Evolutionary conservation across 1,140 invertebrate genomes (phyloP).

Genomic region (Hyphantria cunea): DNA sequence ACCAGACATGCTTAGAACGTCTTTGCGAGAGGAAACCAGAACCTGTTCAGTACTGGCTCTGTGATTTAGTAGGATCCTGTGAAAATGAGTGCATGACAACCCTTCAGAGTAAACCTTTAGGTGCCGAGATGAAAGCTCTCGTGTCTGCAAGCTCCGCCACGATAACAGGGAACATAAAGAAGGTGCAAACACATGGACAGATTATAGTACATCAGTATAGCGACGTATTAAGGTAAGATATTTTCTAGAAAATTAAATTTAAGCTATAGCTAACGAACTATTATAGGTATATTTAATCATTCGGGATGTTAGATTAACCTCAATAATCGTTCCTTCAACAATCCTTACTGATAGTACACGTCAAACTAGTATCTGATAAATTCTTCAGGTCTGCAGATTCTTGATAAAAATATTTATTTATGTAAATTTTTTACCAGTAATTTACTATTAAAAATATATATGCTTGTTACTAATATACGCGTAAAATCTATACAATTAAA

Average conservation of each 20-base stretch:
- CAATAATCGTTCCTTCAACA: no score
- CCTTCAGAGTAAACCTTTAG: slow-evolving; percentile 89
- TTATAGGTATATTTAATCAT: no score
- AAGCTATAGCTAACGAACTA: no score
- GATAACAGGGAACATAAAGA: slow-evolving; percentile 80
- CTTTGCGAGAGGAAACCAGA: slow-evolving; percentile 74
- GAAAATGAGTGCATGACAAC: slow-evolving; percentile 92
- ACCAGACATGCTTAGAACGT: slow-evolving; percentile 70
- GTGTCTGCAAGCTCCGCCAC: slow-evolving; percentile 77
- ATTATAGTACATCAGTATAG: slow-evolving; percentile 80
- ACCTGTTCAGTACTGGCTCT: slow-evolving; percentile 84
- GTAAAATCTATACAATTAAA: no score
- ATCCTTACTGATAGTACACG: no score
- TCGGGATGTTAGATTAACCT: no score
- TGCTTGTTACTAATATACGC: no score
- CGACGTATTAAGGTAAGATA: slow-evolving; percentile 73
- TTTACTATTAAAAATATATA: no score
- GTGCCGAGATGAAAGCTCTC: slow-evolving; percentile 80
- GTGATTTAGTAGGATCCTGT: slow-evolving; percentile 84
- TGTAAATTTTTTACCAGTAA: no score
- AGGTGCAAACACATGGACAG: slow-evolving; percentile 80
- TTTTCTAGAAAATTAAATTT: not conserved
- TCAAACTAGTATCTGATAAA: no score
- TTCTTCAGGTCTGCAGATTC: no score
- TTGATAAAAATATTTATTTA: no score